Evolutionary conservation across 2,113 vertebrate genomes (phyloP).

Genomic region (Ardeotis arabs): DNA sequence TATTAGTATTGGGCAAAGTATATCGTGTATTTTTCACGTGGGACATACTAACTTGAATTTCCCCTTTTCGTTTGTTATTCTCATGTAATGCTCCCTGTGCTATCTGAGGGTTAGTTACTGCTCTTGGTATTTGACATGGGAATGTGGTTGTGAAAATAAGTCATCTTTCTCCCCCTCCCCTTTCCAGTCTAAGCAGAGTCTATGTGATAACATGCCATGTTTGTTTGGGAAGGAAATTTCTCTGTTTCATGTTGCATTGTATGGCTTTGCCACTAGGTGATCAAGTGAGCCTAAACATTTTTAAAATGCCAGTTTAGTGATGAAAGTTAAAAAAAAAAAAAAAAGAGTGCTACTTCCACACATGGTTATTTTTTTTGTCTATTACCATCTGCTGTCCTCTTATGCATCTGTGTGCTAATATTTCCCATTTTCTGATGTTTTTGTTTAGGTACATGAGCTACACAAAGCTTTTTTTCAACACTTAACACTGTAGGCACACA

Average conservation of each 20-base stretch:
- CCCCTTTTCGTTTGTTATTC: not conserved
- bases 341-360: not conserved
- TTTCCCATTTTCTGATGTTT: conserved; percentile 6
- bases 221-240: not conserved
- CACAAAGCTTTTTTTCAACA: not conserved
- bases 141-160: not conserved
- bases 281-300: not conserved
- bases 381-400: not conserved
- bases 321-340: not conserved
- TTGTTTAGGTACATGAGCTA: not conserved
- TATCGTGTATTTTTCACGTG: fast-evolving
- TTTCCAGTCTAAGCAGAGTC: not conserved
- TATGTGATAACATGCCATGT: not conserved
- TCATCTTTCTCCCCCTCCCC: not conserved
- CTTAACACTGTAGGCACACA: not conserved
- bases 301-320: not conserved
- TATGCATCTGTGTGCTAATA: not conserved
- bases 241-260: not conserved
- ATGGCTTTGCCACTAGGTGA: not conserved
- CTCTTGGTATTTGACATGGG: not conserved
- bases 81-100: not conserved
- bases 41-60: not conserved
- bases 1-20: not conserved
- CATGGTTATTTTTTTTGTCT: not conserved
- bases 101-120: not conserved